Evolutionary conservation across 2,888 invertebrate genomes (phyloP).

Genomic region (Sesia apiformis): DNA sequence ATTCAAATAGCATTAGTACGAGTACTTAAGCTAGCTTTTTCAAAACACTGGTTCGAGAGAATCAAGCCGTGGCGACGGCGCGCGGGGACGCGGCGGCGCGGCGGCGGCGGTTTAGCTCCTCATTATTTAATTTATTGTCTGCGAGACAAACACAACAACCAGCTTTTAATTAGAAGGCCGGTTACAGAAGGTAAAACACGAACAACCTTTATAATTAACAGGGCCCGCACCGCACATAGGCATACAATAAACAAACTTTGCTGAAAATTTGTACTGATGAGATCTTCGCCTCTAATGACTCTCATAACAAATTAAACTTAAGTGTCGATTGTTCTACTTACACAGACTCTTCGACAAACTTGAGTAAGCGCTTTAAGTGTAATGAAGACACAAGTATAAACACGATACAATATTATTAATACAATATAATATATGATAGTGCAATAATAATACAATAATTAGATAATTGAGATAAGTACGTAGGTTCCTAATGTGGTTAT

Average conservation of each 20-base stretch:
- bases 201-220: conserved; percentile 27
- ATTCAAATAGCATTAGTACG: no score
- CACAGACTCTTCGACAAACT: conserved; percentile 22
- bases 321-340: conserved; percentile 39
- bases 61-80: no score
- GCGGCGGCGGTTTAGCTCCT: no score
- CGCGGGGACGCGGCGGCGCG: no score
- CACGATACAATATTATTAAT: background rate
- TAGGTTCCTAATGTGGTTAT: no score
- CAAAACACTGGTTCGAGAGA: no score
- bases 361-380: conserved; percentile 21
- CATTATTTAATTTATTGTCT: no score
- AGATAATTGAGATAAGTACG: no score
- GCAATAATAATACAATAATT: no score
- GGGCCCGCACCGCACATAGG: conserved; percentile 33
- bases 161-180: background rate
- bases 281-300: conserved; percentile 33
- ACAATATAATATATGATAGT: no score
- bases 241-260: conserved; percentile 27
- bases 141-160: background rate
- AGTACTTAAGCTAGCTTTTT: no score
- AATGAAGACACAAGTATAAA: conserved; percentile 14
- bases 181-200: conserved; percentile 18
- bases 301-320: conserved; percentile 40
- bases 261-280: conserved; percentile 30